Percentiles rank a stretch among this genome's conserved stretches.
Evolutionary conservation across 2,888 invertebrate genomes (phyloP).

Genomic region (Oxystoma pomonae): DNA sequence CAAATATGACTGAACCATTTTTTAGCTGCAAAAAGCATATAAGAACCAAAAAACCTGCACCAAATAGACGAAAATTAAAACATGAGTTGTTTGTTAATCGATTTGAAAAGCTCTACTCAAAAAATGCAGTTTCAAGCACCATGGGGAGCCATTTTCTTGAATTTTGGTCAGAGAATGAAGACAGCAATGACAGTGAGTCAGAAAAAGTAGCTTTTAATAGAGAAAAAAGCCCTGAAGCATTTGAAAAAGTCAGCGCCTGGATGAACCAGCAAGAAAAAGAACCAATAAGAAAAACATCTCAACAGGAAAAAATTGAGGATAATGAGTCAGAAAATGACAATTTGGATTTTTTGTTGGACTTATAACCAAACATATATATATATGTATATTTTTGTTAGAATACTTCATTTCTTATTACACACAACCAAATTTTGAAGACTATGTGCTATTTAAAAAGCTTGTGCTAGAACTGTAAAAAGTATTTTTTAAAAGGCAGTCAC

Average conservation of each 20-base stretch:
- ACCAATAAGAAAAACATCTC: neutral
- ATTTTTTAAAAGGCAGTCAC: too few relatives aligned
- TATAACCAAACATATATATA: too few relatives aligned
- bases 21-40: constrained; percentile 8
- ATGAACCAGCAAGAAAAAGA: constrained; percentile 26
- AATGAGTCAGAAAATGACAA: constrained; percentile 8
- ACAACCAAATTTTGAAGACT: too few relatives aligned
- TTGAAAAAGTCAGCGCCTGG: constrained; percentile 33
- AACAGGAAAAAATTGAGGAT: constrained; percentile 11
- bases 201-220: constrained; percentile 14
- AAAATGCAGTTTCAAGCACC: constrained; percentile 24
- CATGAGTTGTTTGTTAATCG: constrained; percentile 11
- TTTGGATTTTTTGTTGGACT: neutral
- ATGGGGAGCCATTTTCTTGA: constrained; percentile 31
- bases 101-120: constrained; percentile 17
- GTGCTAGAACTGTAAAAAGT: too few relatives aligned
- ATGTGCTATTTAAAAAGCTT: too few relatives aligned
- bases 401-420: too few relatives aligned
- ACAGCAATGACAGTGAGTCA: constrained; percentile 22
- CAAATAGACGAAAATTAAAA: neutral
- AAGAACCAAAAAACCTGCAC: neutral
- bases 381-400: too few relatives aligned
- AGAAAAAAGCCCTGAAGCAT: constrained; percentile 10
- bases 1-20: constrained; percentile 17
- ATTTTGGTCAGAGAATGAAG: constrained; percentile 31